Base-by-base conservation (phyloP, 2,888 invertebrate species). In the Mylabris sibirica region DNA sequence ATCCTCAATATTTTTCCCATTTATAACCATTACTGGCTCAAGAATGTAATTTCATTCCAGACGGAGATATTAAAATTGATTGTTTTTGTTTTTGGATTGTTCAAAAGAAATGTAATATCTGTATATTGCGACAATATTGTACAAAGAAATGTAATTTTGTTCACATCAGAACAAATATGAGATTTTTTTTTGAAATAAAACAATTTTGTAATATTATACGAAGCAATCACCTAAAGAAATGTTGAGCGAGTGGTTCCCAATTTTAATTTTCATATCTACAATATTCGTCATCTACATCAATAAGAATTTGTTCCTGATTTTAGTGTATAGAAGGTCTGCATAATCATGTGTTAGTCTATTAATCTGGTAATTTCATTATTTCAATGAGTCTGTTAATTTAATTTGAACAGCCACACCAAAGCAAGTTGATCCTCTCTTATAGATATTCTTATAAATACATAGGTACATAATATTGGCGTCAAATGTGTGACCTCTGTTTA, bases 31-130 rank as follows among this genome's bases (percentile, higher is more conserved):
- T 70, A 67, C 70, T 49, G 67, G 70, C 67, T 63, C 60, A 70
- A 67, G 70, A 70, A 67, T 70, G 70, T 70, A 67, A 70, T 70
- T 70, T 67, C 65, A 62, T 70, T 70, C 64, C 64, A 67, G 68
- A 69, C 66, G 60, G 60, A 49, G 61, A 69, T 69, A 69, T 69
- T 69, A 69, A 69, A 69, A 69, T 69, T 69, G 69, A 69, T 69
- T 69, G 69, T 69, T 69, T 69, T 69, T 64, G 66, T 41, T 59
- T 66, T 67, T 66, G 64, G 60, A 69, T 64, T 65, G 69, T 66
- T 69, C 63, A 66, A 69, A 69, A 69, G 66, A 69, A 69, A 69
- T 66, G 64, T 66, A 69, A 69, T 69, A 69, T 66, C 64, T 20
- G 66, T 64, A 59, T 69, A 69, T 69, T 69, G 64, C 66, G 66